A percentile compares a stretch with the other conserved stretches of the same genome.
Evolutionary conservation across 2,888 invertebrate species (phyloP).

Genomic region (Caenorhabditis sp.): DNA sequence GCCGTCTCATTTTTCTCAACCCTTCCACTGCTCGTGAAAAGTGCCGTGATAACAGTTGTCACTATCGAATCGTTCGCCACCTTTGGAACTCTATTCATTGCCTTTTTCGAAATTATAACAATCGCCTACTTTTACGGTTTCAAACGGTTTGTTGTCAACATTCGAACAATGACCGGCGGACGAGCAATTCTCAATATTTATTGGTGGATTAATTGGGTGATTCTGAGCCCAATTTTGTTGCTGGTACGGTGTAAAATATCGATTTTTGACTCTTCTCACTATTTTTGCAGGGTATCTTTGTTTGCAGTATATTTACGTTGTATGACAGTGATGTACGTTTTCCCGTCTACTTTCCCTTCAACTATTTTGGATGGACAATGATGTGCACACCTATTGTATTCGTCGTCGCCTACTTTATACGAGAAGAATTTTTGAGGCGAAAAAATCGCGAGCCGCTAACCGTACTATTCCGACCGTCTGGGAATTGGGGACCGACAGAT

Average conservation of each 20-base stretch:
- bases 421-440: slow-evolving; percentile 23
- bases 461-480: slow-evolving; percentile 32
- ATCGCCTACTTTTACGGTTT: slow-evolving; percentile 40
- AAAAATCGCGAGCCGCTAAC: slow-evolving; percentile 34
- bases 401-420: slow-evolving; percentile 23
- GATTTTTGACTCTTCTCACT: background rate
- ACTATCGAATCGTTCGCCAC: slow-evolving; percentile 20
- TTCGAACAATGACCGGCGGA: slow-evolving; percentile 35
- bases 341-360: background rate
- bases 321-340: background rate
- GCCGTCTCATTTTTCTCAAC: slow-evolving; percentile 16
- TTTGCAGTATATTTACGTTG: slow-evolving; percentile 20
- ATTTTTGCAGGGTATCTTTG: slow-evolving; percentile 12
- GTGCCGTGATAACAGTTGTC: slow-evolving; percentile 18
- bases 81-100: slow-evolving; percentile 31
- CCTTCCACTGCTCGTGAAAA: slow-evolving; percentile 27
- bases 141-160: slow-evolving; percentile 38
- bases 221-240: slow-evolving; percentile 16
- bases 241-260: background rate
- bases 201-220: slow-evolving; percentile 41
- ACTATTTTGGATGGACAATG: slow-evolving; percentile 19
- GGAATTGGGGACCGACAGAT: slow-evolving; percentile 38
- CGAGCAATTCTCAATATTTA: slow-evolving; percentile 23
- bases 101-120: slow-evolving; percentile 24
- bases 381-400: slow-evolving; percentile 20